A percentile compares a stretch with the other conserved stretches of the same genome.
Conservation (phyloP, 2,113 vertebrate genomes). For the Pituophis catenifer region DNA sequence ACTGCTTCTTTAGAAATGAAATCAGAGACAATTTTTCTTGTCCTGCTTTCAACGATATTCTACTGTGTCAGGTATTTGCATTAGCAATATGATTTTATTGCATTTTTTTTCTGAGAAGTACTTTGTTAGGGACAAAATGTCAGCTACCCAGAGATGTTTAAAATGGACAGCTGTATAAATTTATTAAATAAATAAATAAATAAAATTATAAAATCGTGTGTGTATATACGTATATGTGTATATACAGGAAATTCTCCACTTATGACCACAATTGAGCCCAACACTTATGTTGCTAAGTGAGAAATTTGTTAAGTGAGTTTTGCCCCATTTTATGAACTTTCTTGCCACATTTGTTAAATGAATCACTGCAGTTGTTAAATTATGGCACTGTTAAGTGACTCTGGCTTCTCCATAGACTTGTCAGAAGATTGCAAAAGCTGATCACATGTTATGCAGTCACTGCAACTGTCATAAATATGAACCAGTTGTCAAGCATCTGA, state of each 20-base stretch:
- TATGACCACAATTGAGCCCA: too few relatives aligned
- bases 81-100: background rate
- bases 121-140: background rate
- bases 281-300: background rate
- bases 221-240: background rate
- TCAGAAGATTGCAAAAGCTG: background rate
- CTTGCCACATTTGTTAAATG: background rate
- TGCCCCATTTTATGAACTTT: background rate
- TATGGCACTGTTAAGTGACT: background rate
- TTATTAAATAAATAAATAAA: background rate
- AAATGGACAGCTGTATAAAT: background rate
- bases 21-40: background rate
- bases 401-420: background rate
- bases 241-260: too few relatives aligned
- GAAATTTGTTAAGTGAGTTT: background rate
- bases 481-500: too few relatives aligned
- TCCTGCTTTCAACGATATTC: background rate
- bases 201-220: too few relatives aligned
- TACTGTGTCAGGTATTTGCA: background rate
- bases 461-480: background rate
- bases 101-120: conserved; percentile 29
- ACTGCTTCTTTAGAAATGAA: conserved; percentile 36
- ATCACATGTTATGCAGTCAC: background rate
- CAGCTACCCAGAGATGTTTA: background rate
- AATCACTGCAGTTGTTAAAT: background rate